Conservation (phyloP, 2,797 vertebrate genomes). For the Ptychadena robeensis region DNA sequence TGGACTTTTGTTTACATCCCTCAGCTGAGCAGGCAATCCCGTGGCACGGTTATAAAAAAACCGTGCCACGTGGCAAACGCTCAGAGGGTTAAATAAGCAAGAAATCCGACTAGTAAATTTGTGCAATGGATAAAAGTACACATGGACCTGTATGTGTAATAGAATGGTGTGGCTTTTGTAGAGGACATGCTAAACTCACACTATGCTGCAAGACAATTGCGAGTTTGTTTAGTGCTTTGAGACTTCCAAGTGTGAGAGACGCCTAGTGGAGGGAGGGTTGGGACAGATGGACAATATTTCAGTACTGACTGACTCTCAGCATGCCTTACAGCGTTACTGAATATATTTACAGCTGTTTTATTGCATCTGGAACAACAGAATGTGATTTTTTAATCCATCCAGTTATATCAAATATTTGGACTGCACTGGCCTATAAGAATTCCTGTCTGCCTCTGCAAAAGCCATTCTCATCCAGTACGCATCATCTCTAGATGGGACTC, state of each 20-base stretch:
- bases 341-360: background rate
- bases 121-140: too few relatives aligned
- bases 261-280: background rate
- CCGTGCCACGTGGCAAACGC: too few relatives aligned
- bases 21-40: too few relatives aligned
- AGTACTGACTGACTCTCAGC: background rate
- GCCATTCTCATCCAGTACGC: background rate
- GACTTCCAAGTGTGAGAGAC: background rate
- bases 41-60: too few relatives aligned
- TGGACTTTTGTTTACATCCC: too few relatives aligned
- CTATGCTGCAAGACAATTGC: background rate
- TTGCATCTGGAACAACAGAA: background rate
- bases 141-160: too few relatives aligned
- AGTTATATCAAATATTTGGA: background rate
- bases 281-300: background rate
- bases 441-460: slow-evolving; percentile 5
- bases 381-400: background rate
- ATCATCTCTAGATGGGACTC: background rate
- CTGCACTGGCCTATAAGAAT: background rate
- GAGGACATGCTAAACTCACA: background rate
- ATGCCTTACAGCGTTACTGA: background rate
- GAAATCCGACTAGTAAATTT: too few relatives aligned
- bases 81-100: too few relatives aligned
- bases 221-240: background rate
- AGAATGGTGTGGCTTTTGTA: background rate